Conservation (phyloP, 2,797 vertebrate genomes). For the Nothura maculosa region DNA sequence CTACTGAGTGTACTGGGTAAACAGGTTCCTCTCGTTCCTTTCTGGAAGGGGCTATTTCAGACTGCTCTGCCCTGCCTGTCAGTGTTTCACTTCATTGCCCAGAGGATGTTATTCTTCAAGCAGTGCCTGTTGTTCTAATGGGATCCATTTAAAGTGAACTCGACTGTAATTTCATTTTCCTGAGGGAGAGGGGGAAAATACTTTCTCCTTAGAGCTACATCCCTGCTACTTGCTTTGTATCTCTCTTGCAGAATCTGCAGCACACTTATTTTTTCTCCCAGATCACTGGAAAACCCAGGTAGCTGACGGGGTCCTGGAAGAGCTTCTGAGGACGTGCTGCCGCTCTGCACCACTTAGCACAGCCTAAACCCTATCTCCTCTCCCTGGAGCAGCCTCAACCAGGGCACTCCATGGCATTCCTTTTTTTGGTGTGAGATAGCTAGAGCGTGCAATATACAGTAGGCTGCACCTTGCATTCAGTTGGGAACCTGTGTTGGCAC, state of each 20-base stretch:
- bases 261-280: not conserved
- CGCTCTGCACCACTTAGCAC: not conserved
- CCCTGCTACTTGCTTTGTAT: not conserved
- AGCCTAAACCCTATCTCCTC: not conserved
- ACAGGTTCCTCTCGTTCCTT: constrained; percentile 8
- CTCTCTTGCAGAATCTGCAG: not conserved
- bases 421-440: not conserved
- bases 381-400: not conserved
- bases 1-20: not conserved
- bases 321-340: not conserved
- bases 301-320: not conserved
- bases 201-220: not conserved
- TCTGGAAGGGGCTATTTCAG: constrained; percentile 4
- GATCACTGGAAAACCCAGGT: not conserved
- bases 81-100: constrained; percentile 24
- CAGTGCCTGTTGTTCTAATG: constrained; percentile 56
- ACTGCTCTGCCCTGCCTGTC: not conserved
- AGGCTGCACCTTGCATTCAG: not conserved
- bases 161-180: constrained; percentile 65
- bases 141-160: constrained; percentile 49
- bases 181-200: not conserved
- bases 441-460: not conserved
- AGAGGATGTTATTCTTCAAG: constrained; percentile 50
- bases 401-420: accelerated
- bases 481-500: not conserved